Conservation (phyloP, 2,888 invertebrate species). For the Barypeithes pellucidus region DNA sequence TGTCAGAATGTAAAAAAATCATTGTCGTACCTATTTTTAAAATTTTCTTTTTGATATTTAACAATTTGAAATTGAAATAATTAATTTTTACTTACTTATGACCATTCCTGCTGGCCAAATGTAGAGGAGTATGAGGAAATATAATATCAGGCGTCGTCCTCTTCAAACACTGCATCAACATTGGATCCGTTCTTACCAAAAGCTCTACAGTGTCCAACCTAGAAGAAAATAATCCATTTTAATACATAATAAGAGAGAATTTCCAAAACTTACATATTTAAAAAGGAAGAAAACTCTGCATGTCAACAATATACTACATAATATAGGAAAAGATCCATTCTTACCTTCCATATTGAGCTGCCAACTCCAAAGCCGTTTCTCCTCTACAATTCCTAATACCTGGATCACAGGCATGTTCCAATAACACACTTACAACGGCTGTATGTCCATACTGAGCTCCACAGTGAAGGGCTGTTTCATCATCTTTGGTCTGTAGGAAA, state of each 20-base stretch:
- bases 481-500: conserved; percentile 83
- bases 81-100: conserved; percentile 79
- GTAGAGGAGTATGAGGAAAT: conserved; percentile 89
- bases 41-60: neutral
- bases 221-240: too few relatives aligned
- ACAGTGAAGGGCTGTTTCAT: conserved; percentile 93
- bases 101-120: conserved; percentile 94
- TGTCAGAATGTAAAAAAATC: too few relatives aligned
- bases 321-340: neutral
- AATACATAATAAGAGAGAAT: too few relatives aligned
- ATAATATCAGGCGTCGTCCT: conserved; percentile 71
- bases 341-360: conserved; percentile 92
- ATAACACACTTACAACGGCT: conserved; percentile 85
- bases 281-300: too few relatives aligned
- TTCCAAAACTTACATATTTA: too few relatives aligned
- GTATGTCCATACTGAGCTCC: conserved; percentile 95
- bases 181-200: conserved; percentile 87
- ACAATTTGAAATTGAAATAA: neutral
- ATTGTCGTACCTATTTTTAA: too few relatives aligned
- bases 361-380: conserved; percentile 94
- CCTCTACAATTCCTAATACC: conserved; percentile 89
- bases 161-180: conserved; percentile 83
- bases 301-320: too few relatives aligned
- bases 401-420: conserved; percentile 91
- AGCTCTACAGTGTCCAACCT: conserved; percentile 91